phyloP scores from a whole-genome alignment of 2,888 invertebrate species.

The Mellilla xanthometata region DNA sequence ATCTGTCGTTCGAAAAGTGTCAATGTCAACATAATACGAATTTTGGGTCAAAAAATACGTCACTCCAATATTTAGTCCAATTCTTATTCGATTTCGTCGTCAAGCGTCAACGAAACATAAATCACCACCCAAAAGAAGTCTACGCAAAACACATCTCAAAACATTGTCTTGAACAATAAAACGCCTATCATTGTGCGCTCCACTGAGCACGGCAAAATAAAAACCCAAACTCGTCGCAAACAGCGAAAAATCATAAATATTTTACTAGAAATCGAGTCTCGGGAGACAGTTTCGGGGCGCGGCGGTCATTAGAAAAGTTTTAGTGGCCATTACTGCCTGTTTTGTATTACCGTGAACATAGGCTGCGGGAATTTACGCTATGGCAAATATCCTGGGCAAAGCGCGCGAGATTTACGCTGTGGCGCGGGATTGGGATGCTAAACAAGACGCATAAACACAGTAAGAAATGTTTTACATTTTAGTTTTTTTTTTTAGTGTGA shows the following conservation, averaged over 20 bases:
- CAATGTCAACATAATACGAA: no score
- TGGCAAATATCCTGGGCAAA: slow-evolving; percentile 29
- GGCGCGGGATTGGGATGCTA: slow-evolving; percentile 6
- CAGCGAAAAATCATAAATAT: slow-evolving; percentile 54
- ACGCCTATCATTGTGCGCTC: slow-evolving; percentile 23
- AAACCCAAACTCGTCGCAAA: slow-evolving; percentile 12
- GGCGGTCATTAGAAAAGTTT: slow-evolving; percentile 71
- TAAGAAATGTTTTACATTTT: not conserved
- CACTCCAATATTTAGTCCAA: no score
- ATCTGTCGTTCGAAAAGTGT: no score
- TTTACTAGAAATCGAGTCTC: slow-evolving; percentile 58
- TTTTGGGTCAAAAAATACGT: no score
- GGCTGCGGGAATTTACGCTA: slow-evolving; percentile 49
- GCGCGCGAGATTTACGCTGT: slow-evolving; percentile 14
- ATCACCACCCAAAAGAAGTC: not conserved
- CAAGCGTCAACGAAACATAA: not conserved
- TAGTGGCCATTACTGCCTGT: slow-evolving; percentile 67
- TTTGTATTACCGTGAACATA: slow-evolving; percentile 59
- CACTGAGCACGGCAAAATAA: slow-evolving; percentile 22
- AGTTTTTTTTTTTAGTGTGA: no score
- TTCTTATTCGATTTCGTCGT: no score
- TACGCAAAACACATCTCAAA: not conserved
- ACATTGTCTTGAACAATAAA: slow-evolving; percentile 15
- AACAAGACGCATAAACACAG: not conserved
- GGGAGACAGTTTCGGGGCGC: slow-evolving; percentile 68